These are phyloP conservation scores for Acronicta aceris DNA, from an alignment of 2,888 invertebrate species.

Conservation along the genomic window DNA sequence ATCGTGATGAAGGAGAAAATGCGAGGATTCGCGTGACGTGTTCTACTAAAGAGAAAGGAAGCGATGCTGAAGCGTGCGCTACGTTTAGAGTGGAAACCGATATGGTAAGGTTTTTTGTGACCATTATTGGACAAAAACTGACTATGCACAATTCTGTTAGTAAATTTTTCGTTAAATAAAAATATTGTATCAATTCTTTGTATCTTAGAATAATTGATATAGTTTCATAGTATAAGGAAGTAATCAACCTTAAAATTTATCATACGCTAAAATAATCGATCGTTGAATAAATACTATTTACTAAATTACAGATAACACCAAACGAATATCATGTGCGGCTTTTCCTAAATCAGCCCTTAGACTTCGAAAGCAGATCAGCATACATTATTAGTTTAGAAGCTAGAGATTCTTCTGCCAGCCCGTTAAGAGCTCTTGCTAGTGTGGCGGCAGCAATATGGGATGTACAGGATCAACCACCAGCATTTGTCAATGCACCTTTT, in stretches of 20 bases:
- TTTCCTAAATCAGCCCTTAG: slow-evolving; percentile 91
- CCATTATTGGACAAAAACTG: too few species aligned
- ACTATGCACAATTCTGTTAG: too few species aligned
- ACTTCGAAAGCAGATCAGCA: slow-evolving; percentile 93
- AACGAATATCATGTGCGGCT: slow-evolving; percentile 93
- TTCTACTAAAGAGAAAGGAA: slow-evolving; percentile 86
- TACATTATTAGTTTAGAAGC: slow-evolving; percentile 92
- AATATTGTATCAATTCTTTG: too few species aligned
- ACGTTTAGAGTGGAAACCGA: slow-evolving; percentile 91
- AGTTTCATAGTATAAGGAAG: too few species aligned
- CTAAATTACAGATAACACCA: slow-evolving; percentile 86
- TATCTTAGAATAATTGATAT: too few species aligned
- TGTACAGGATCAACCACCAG: slow-evolving; percentile 95
- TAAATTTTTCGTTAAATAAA: too few species aligned
- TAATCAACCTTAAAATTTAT: too few species aligned
- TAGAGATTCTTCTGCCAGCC: slow-evolving; percentile 90
- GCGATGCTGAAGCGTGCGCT: slow-evolving; percentile 92
- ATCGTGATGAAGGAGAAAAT: slow-evolving; percentile 93
- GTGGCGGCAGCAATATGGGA: slow-evolving; percentile 93
- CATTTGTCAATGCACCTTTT: slow-evolving; percentile 94
- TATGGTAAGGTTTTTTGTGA: slow-evolving; percentile 73
- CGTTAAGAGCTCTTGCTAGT: slow-evolving; percentile 91
- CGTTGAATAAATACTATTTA: not conserved
- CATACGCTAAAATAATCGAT: not conserved
- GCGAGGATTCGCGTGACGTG: slow-evolving; percentile 92